phyloP scores from a whole-genome alignment of 2,797 vertebrate species.

The Takifugu rubripes region DNA sequence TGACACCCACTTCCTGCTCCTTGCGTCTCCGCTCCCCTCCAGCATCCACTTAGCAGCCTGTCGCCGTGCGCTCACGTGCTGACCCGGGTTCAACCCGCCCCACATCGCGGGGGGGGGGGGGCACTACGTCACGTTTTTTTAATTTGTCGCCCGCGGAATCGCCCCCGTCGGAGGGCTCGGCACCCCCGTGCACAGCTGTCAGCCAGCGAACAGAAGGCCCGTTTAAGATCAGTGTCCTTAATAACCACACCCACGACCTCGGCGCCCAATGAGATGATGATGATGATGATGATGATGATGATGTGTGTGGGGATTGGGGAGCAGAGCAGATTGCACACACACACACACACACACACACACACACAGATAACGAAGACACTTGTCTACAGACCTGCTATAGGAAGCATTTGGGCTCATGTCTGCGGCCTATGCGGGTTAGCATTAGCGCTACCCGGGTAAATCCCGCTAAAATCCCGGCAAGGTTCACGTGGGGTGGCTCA shows the following conservation, averaged over 20 bases:
- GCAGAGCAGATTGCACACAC: constrained; percentile 24
- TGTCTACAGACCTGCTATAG: too few relatives aligned
- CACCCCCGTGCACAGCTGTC: constrained; percentile 61
- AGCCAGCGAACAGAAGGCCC: constrained; percentile 67
- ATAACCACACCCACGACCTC: constrained; percentile 74
- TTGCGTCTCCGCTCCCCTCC: constrained; percentile 34
- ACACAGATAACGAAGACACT: constrained; percentile 1
- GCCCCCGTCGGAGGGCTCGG: constrained; percentile 26
- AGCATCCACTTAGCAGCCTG: constrained; percentile 41
- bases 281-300: constrained; percentile 64
- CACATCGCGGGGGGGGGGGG: not conserved
- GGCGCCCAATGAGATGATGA: constrained; percentile 71
- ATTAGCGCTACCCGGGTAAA: constrained; percentile 7
- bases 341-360: not conserved
- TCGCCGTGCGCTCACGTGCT: constrained; percentile 29
- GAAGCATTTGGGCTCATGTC: constrained; percentile 1
- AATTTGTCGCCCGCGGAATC: not conserved
- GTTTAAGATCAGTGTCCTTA: constrained; percentile 76
- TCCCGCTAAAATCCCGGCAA: constrained; percentile 1
- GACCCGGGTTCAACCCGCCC: constrained; percentile 18
- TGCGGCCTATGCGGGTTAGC: not conserved
- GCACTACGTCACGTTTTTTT: too few relatives aligned
- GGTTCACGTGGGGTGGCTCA: too few relatives aligned
- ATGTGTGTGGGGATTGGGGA: constrained; percentile 64
- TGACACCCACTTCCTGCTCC: constrained; percentile 55